These are phyloP conservation scores for Caenorhabditis auriculariae DNA, from an alignment of 2,888 invertebrate species.

Conservation along the genomic window DNA sequence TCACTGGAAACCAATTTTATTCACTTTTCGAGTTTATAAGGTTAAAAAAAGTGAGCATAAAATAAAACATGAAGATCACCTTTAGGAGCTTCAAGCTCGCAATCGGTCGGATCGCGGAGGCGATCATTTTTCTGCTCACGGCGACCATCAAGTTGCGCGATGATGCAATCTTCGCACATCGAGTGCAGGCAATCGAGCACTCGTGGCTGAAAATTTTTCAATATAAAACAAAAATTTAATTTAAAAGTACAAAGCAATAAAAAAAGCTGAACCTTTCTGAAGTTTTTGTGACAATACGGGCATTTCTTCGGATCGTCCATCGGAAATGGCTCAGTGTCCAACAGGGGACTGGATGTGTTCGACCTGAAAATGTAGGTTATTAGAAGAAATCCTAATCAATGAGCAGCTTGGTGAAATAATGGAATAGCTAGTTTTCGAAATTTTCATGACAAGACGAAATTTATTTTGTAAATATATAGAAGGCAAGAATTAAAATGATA, in stretches of 20 bases:
- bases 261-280: conserved; percentile 39
- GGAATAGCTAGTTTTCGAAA: background rate
- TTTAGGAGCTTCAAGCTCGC: conserved; percentile 41
- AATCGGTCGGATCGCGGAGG: conserved; percentile 21
- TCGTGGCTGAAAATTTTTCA: conserved; percentile 71
- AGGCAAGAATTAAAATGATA: too few relatives aligned
- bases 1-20: conserved; percentile 10
- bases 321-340: conserved; percentile 47
- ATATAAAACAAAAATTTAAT: conserved; percentile 1
- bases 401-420: too few relatives aligned
- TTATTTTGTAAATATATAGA: too few relatives aligned
- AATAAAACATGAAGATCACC: background rate
- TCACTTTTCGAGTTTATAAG: too few relatives aligned
- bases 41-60: background rate
- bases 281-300: conserved; percentile 57
- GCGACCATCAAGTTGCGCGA: conserved; percentile 54
- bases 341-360: conserved; percentile 37
- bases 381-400: too few relatives aligned
- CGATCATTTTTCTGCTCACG: conserved; percentile 10
- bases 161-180: conserved; percentile 86
- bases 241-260: background rate
- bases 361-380: conserved; percentile 17
- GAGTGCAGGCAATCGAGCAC: conserved; percentile 90
- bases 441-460: background rate
- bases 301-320: conserved; percentile 47